These are phyloP conservation scores for Lasioglossum oenotherae DNA, from an alignment of 2,888 invertebrate species.

Conservation along the genomic window DNA sequence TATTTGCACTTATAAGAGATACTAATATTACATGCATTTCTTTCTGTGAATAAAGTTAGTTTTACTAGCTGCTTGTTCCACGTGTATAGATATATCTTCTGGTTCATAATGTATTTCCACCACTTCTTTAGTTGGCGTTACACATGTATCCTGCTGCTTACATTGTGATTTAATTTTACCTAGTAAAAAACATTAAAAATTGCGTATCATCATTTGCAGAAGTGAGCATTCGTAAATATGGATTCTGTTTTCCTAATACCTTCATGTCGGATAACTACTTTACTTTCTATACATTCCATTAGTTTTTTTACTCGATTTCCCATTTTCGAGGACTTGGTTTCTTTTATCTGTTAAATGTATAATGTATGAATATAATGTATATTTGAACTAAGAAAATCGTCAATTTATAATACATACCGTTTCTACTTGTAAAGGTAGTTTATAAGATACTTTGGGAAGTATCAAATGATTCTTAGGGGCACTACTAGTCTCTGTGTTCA, in stretches of 20 bases:
- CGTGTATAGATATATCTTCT: constrained; percentile 68
- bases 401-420: constrained; percentile 62
- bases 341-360: constrained; percentile 47
- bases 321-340: constrained; percentile 36
- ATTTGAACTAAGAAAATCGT: not conserved
- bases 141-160: constrained; percentile 11
- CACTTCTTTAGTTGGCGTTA: constrained; percentile 10
- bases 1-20: constrained; percentile 17
- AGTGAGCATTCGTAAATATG: not conserved
- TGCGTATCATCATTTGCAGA: not conserved
- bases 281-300: constrained; percentile 70
- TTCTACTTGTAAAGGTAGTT: constrained; percentile 67
- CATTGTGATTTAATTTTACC: constrained; percentile 39
- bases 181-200: constrained; percentile 31
- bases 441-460: constrained; percentile 72
- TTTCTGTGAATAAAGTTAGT: constrained; percentile 56
- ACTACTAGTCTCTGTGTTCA: constrained; percentile 51
- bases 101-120: constrained; percentile 61
- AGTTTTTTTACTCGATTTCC: constrained; percentile 67
- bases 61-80: constrained; percentile 67
- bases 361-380: constrained; percentile 19
- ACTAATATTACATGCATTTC: constrained; percentile 10
- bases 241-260: constrained; percentile 55
- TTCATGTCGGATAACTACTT: constrained; percentile 76
- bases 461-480: constrained; percentile 53